Base-by-base conservation (phyloP, 2,797 vertebrate species). In the Silurus lanzhouensis region DNA sequence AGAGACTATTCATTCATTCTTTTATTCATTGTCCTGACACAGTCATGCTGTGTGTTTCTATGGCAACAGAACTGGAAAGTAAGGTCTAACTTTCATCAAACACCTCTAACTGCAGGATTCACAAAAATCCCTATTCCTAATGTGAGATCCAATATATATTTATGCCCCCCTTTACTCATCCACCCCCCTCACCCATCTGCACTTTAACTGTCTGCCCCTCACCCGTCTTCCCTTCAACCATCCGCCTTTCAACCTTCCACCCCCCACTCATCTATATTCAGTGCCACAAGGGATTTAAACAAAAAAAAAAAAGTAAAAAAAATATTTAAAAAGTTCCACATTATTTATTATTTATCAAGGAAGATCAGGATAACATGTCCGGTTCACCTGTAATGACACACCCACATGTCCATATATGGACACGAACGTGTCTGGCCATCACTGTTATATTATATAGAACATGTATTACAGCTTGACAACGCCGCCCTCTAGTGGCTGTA, bases 361-460 rank as follows among this genome's bases (percentile, higher is more conserved):
- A 17, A 31, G 14, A 68, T 31, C 14, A 44, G 14, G 14, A n/a
- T n/a, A 52, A 48, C 46, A 6, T 52, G 44, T 5, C 4, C 44
- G n/a, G 12, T 14, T 12, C 46, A 52, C 71, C 44, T 74, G 20
- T 74, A n/a, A 74, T 1, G 46, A 22, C 46, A 52, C 1, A 19
- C 20, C 71, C 46, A 52, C 46, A 74, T 52, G 27, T 74, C 71
- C 71, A 52, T 52, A 74, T 74, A 74, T 52, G 71, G 46, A 52
- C 25, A 52, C 14, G 10, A 2, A 74, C 14, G 22, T 74, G 10
- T 25, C 46, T 52, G 12, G 44, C 71, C 46, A n/a, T 52, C 19
- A 52, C 9, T 48, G 71, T 74, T 55, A 55, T 31, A 31, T 31
- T 31, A 31, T 31, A 31, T 31, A 3, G 1, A 31, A 31, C 31